phyloP scores from a whole-genome alignment of 2,113 vertebrate genomes.

The Enhydra lutris region DNA sequence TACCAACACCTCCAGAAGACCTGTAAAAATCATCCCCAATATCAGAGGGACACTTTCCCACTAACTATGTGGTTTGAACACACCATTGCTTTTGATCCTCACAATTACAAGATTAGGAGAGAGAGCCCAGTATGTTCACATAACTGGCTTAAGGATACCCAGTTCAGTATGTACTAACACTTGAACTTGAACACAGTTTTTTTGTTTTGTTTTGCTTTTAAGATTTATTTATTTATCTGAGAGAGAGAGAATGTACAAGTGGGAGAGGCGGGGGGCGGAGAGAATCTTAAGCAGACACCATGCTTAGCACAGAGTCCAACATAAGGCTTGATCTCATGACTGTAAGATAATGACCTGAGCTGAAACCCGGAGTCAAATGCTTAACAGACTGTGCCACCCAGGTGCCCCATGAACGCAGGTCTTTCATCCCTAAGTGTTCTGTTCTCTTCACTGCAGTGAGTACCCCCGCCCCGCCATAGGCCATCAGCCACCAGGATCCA shows the following conservation, averaged over 20 bases:
- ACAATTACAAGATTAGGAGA: not conserved
- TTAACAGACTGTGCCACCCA: not conserved
- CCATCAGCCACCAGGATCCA: not conserved
- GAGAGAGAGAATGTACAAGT: not conserved
- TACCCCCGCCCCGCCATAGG: fast-evolving
- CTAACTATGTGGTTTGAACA: not conserved
- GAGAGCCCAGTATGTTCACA: not conserved
- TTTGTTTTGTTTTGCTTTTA: not conserved
- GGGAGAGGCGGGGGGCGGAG: not conserved
- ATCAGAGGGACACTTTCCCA: not conserved
- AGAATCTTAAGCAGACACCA: not conserved
- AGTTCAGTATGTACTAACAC: not conserved
- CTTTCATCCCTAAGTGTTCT: not conserved
- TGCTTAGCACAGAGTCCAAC: not conserved
- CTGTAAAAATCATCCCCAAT: not conserved
- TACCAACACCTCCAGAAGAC: not conserved
- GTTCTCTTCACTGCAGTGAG: not conserved
- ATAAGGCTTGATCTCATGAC: not conserved
- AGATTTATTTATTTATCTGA: not conserved
- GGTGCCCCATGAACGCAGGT: not conserved
- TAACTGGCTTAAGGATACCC: not conserved
- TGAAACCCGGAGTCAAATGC: not conserved
- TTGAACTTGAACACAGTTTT: not conserved
- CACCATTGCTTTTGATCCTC: not conserved
- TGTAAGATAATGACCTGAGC: not conserved